These are phyloP conservation scores for Florisuga fusca DNA, from an alignment of 2,797 vertebrate genomes.

Conservation along the genomic window DNA sequence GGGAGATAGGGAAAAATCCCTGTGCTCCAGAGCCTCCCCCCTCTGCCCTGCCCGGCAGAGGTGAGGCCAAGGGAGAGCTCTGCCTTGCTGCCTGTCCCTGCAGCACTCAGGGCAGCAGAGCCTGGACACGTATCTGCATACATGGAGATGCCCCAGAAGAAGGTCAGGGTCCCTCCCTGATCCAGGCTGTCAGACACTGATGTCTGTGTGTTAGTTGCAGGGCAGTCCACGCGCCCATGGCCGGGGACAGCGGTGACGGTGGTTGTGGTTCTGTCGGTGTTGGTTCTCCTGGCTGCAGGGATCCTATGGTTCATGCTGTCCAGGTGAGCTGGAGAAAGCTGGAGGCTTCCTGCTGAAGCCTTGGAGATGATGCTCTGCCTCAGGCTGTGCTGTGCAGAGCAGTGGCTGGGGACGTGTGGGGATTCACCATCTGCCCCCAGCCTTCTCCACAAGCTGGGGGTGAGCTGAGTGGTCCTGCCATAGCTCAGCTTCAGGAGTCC, in stretches of 20 bases:
- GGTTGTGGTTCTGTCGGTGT: background rate
- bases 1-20: no score
- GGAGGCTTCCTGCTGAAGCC: background rate
- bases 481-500: background rate
- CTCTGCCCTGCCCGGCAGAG: no score
- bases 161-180: background rate
- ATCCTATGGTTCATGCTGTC: background rate
- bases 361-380: background rate
- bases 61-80: no score
- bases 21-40: no score
- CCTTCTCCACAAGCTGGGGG: background rate
- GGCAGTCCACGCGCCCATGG: background rate
- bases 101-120: no score
- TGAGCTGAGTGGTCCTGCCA: background rate
- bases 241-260: background rate
- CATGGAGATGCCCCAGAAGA: accelerated
- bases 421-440: background rate
- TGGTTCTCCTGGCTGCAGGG: background rate
- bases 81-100: no score
- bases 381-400: background rate
- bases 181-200: background rate
- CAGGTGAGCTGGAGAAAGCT: background rate
- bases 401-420: background rate
- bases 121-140: no score
- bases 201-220: background rate